Base-by-base conservation (phyloP, 2,113 vertebrate genomes). In the Dicrurus megarhynchus region DNA sequence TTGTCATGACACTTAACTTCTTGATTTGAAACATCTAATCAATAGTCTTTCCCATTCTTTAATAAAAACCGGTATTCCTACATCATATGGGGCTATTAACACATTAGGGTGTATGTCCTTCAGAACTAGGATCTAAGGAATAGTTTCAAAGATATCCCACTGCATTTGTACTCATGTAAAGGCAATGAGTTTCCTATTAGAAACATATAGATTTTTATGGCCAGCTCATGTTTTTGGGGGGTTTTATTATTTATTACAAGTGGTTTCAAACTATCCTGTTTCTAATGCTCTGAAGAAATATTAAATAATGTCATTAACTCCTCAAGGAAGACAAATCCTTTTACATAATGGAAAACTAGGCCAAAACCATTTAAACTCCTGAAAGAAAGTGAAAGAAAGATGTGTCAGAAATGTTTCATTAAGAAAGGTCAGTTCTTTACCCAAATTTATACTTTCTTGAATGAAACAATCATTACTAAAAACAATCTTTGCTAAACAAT, bases 171-270 rank as follows among this genome's bases (percentile, higher is more conserved):
- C 19, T 76, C 17, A 53, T 9, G 9, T 60, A 64, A 89, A 90
- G 10, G 7, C 26, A 88, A 27, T 4, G 7, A 56, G 11, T 24
- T 80, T 55, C 18, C 30, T 35, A 7, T 33, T 11, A n/a, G 37
- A 74, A 65, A 37, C 3, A 44, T 57, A 26, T 52, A 37, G 22
- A 77, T 46, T 61, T 76, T 61, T 70, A 77, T 32, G 27, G 7
- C 15, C 8, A 77, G 13, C 3, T 46, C 19, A 24, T 9, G 3
- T 13, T 8, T 56, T 88, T n/a, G 4, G 15, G 2, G 0, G 22
- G 1, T 57, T 46, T 81, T 32, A 32, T 69, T 75, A 47, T 69
- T 74, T 59, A 10, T 49, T 79, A 47, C 8, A 11, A 86, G 7
- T 74, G 16, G 13, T 88, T 81, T 77, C 35, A 37, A 89, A 92